Conservation (phyloP, 2,797 vertebrate genomes). For the Macroramphosus scolopax region DNA sequence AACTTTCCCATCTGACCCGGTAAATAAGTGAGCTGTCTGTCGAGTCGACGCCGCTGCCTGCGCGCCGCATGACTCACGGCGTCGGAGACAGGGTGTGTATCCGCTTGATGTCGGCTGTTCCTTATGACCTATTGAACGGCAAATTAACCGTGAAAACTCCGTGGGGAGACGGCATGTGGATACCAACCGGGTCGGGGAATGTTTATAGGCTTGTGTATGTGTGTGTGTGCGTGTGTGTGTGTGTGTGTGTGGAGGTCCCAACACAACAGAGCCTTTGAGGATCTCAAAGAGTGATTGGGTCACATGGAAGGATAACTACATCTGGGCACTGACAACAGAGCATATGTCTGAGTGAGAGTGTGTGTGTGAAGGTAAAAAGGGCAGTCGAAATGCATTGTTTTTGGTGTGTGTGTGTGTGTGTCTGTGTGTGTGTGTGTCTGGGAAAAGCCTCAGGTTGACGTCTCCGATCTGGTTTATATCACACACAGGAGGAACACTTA, state of each 20-base stretch:
- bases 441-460: slow-evolving; percentile 46
- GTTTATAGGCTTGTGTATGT: slow-evolving; percentile 40
- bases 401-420: slow-evolving; percentile 12
- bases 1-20: slow-evolving; percentile 11
- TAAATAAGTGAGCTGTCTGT: slow-evolving; percentile 44
- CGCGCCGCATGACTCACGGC: slow-evolving; percentile 35
- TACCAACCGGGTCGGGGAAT: slow-evolving; percentile 37
- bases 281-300: slow-evolving; percentile 51
- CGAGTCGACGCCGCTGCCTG: slow-evolving; percentile 28
- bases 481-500: slow-evolving; percentile 27
- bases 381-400: slow-evolving; percentile 3
- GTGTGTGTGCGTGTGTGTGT: slow-evolving; percentile 18
- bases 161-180: slow-evolving; percentile 24
- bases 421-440: no score
- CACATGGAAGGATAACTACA: slow-evolving; percentile 64
- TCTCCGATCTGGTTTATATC: slow-evolving; percentile 53
- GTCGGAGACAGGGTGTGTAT: slow-evolving; percentile 14
- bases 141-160: slow-evolving; percentile 64
- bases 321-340: slow-evolving; percentile 49
- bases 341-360: slow-evolving; percentile 37
- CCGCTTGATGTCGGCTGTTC: slow-evolving; percentile 56
- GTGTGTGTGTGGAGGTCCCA: slow-evolving; percentile 17
- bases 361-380: slow-evolving; percentile 26
- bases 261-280: slow-evolving; percentile 63
- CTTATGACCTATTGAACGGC: slow-evolving; percentile 62